Evolutionary conservation across 1,140 invertebrate genomes (phyloP), one percentile per base, ranked within the genome.

Genomic region (Daktulosphaira vitifoliae): DNA sequence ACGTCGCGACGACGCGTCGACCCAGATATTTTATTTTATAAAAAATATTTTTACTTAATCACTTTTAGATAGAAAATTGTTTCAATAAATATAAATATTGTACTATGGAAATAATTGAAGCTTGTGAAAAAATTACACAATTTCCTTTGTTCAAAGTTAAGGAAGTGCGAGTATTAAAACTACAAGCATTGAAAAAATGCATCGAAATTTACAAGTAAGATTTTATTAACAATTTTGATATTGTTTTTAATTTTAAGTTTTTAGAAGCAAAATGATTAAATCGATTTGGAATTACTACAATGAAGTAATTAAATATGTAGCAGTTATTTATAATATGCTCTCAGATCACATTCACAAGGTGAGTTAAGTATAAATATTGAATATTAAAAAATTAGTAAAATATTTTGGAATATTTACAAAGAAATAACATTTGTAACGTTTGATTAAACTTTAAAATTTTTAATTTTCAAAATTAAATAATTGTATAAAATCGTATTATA

Each of bases 141-240:
- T 26, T 9, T 2, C 20, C 39, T 1, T 23, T 62, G 15, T 62
- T 62, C 13, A 48, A 62, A 62, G 29, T 16, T 20, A 29, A 48
- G 11, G 38, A 8, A 26, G 0, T 20, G 18, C 42, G 26, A 22
- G 20, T 33, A 13, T 15, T 46, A 25, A 16, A 46, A 2, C 20
- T 62, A 2, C 25, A 20, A 48, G 42, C 44, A 20, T 2, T 62
- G 0, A 46, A 26, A 48, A 46, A 6, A 26, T 26, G 18, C 18
- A 33, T 33, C 29, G 42, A 62, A 48, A 62, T 26, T 1, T 15
- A 20, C 4, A 62, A 62, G 56, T 62, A 62, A 15, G 3, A 22
- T 4, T 48, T 5, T 20, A 48, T 3, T 44, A 44, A 4, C 5
- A 44, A n/a, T 44, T 7, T n/a, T 44, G 9, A 7, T 44, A n/a